Evolutionary conservation across 2,113 vertebrate species (phyloP), one percentile per base, ranked within the genome.

Genomic region (Atrichornis clamosus): DNA sequence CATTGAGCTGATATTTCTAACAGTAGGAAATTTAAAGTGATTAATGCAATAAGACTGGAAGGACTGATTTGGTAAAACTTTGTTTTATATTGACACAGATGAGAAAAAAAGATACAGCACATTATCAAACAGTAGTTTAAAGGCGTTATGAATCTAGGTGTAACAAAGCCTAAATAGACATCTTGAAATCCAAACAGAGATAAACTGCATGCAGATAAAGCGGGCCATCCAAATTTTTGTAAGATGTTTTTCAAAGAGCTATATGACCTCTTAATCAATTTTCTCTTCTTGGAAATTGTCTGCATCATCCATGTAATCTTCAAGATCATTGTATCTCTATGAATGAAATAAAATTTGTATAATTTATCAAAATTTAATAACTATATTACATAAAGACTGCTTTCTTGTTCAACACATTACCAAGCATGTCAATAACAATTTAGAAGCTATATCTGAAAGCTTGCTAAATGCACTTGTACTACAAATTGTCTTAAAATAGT

Each of bases 231-330:
- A 42, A 23, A 87, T 78, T 87, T 96, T 95, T 80, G 65, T 55
- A 97, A 87, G 59, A 58, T 62, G 65, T 95, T 80, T 96, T 94
- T 87, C 60, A 93, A 96, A 91, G 69, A 92, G 88, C 74, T 65
- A 2, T 26, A 50, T 50, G 65, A 81, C 24, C 52, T 89, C 62
- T 98, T 91, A 99, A 95, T 98, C 98, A 75, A 98, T 95, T 91
- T 98, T 98, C 96, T 99, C 98, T 78, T 98, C 98, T 95, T 98
- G 98, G 95, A 99, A 99, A 91, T 12, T 97, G 97, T 98, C 98
- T 44, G 98, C 98, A 73, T 68, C 60, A 63, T 98, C 96, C 89
- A 98, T 97, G 81, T 82, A 98, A 19, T 92, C 89, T 97, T 99
- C 74, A 81, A 99, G 98, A 84, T 94, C 60, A 35, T 50, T 39